phyloP scores from a whole-genome alignment of 2,888 invertebrate genomes.

The Crossocerus cetratus region DNA sequence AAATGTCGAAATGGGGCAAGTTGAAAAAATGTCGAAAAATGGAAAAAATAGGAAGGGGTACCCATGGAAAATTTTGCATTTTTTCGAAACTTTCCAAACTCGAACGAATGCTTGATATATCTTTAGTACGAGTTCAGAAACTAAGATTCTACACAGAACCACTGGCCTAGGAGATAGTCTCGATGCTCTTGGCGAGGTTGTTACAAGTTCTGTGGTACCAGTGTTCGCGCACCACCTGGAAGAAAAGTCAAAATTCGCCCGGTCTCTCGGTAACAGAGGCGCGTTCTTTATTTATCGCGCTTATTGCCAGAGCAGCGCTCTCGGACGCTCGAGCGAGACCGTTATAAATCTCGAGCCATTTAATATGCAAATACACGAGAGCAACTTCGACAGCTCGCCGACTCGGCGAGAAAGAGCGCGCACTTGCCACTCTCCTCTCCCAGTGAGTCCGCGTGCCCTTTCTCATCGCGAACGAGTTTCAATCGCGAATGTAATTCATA shows the following conservation, averaged over 20 bases:
- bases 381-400: constrained; percentile 55
- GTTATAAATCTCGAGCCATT: constrained; percentile 77
- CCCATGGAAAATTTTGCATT: too few species aligned
- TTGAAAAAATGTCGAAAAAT: too few species aligned
- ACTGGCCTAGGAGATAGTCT: too few species aligned
- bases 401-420: constrained; percentile 18
- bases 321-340: constrained; percentile 49
- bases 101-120: too few species aligned
- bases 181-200: too few species aligned
- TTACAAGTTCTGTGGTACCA: too few species aligned
- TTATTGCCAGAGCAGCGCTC: constrained; percentile 67
- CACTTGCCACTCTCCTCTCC: constrained; percentile 42
- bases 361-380: constrained; percentile 73
- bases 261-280: constrained; percentile 40
- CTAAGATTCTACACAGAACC: too few species aligned
- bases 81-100: too few species aligned
- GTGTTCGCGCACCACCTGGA: neutral
- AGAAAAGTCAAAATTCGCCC: constrained; percentile 11
- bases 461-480: constrained; percentile 60
- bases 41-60: too few species aligned
- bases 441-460: constrained; percentile 21
- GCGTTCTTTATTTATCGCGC: constrained; percentile 67
- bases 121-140: too few species aligned
- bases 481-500: constrained; percentile 60
- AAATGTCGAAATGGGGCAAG: too few species aligned